Evolutionary conservation across 1,140 invertebrate genomes (phyloP), one percentile per base, ranked within the genome.

Genomic region (Himalopsyche phryganea): DNA sequence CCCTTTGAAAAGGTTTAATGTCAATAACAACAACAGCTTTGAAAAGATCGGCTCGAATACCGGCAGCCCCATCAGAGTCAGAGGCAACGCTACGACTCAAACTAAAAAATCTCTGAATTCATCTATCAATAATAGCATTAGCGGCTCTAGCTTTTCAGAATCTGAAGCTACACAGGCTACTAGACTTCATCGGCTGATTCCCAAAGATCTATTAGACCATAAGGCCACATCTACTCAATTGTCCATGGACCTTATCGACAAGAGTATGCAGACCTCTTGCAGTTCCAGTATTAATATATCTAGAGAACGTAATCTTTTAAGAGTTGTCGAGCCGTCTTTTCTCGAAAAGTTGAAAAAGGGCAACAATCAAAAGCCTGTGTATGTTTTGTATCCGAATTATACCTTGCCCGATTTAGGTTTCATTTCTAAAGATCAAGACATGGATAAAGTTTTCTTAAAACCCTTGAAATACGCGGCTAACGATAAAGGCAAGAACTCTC

Each of bases 351-450:
- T 86, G 17, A 85, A 84, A 69, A 75, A 80, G 62, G 82, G 82
- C 11, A 80, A 83, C 63, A 77, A 77, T 63, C 74, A 84, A 11
- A 83, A 87, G 66, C 88, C 90, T 2, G 87, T 95, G 10, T 94
- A 92, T 69, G 87, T 96, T 40, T 85, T 93, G 58, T 96, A 94
- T 78, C 93, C 93, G 11, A 94, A 91, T 73, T 96, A 96, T 67
- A 88, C 91, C 1, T 72, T 96, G 38, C 93, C 92, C 9, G 90
- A 95, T 75, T 79, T 95, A 46, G 88, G 85, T 50, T 96, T 96
- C 73, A 81, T 96, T 13, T 78, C 82, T 28, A 82, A 81, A 62
- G 77, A 82, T 50, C 70, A 77, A 32, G 81, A 82, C 63, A 68
- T 80, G n/a, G 81, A 84, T 9, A 85, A 88, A 57, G 81, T 83